Base-by-base conservation (phyloP, 2,888 invertebrate species). In the Bhutanitis thaidina region DNA sequence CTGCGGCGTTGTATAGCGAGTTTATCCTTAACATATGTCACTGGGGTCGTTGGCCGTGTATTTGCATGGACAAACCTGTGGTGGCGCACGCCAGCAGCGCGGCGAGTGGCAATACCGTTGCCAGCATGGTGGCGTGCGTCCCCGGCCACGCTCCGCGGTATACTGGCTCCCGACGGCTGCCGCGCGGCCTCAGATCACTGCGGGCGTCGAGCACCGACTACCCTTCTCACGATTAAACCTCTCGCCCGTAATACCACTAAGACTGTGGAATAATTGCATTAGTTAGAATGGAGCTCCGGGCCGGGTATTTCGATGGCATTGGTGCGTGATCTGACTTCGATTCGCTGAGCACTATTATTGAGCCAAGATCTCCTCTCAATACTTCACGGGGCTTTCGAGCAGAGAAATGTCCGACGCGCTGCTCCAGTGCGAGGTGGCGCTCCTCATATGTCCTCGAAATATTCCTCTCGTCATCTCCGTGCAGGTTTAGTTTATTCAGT, bases 11-110 rank as follows among this genome's bases (percentile, higher is more conserved):
- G 44, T 9, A 40, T 38, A 47, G 45, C 53, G 62, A 60, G 64
- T 65, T 27, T 27, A 70, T 72, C 69, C 74, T 70, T 59, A 58
- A 71, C 75, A 75, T 80, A 77, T 76, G 71, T 77, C 79, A 78
- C 74, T 69, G 77, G 77, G 86, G 82, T 85, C 82, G 69, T 63
- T 65, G 86, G 77, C 84, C 86, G 76, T 64, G 38, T 63, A 70
- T 78, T 79, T 73, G 81, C 80, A 72, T 73, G 69, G 57, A 60
- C 61, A 52, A 52, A 65, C 67, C 70, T 61, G 69, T 62, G 64
- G 36, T 20, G 41, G 67, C 63, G 67, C 68, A 59, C 55, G 62
- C 59, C 58, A 62, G 60, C 58, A 61, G 62, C 59, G 67, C 64
- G 65, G 68, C 52, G 56, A 66, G 55, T 48, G 54, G 59, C 59